Conservation (phyloP, 2,113 vertebrate species). For the Lampris incognitus region DNA sequence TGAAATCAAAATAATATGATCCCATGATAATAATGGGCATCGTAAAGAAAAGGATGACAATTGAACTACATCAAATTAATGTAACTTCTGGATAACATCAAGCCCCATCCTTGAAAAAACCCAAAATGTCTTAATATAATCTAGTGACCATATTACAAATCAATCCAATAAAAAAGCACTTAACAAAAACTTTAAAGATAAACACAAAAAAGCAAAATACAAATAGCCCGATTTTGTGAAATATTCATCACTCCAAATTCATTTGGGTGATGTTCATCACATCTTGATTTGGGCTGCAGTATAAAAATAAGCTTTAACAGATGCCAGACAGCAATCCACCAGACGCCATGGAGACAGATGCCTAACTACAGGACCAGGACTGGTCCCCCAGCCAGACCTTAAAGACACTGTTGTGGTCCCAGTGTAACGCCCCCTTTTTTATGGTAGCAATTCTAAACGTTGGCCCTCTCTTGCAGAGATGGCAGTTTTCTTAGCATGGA, state of each 20-base stretch:
- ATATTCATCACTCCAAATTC: not conserved
- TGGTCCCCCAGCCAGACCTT: not conserved
- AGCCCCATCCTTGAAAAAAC: constrained; percentile 5
- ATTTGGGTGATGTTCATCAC: not conserved
- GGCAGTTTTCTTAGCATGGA: too few species aligned
- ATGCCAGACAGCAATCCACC: not conserved
- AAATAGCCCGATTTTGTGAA: not conserved
- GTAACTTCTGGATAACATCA: constrained; percentile 21
- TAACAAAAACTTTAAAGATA: constrained; percentile 7
- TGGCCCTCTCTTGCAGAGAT: too few species aligned
- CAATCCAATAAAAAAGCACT: constrained; percentile 16
- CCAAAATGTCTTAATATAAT: constrained; percentile 50
- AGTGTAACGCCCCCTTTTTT: too few species aligned
- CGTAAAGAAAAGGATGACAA: constrained; percentile 23
- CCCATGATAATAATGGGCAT: constrained; percentile 12
- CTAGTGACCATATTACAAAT: constrained; percentile 12
- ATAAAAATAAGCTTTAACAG: not conserved
- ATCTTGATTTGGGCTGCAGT: not conserved
- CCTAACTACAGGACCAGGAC: not conserved
- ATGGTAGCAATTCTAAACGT: too few species aligned
- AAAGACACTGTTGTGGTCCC: not conserved
- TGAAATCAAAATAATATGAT: constrained; percentile 36
- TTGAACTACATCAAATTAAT: constrained; percentile 38
- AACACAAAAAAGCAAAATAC: not conserved
- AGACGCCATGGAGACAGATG: too few species aligned